A percentile compares a stretch with the other conserved stretches of the same genome.
Evolutionary conservation across 1,140 invertebrate genomes (phyloP).

Genomic region (Cepaea nemoralis): DNA sequence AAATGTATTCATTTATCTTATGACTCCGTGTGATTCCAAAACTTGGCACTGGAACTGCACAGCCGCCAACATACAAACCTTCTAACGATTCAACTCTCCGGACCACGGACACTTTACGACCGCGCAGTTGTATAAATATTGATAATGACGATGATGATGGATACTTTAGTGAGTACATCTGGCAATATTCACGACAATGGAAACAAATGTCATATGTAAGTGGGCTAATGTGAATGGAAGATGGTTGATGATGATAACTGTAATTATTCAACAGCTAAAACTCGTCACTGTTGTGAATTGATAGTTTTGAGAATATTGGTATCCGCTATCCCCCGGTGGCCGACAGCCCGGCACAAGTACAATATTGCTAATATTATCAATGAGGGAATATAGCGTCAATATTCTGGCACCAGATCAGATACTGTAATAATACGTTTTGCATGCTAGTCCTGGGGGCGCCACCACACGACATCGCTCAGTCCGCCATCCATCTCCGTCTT

Average conservation of each 20-base stretch:
- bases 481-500: neutral
- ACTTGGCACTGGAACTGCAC: too few species aligned
- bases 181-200: too few species aligned
- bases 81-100: too few species aligned
- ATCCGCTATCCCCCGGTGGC: neutral
- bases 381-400: neutral
- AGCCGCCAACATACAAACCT: too few species aligned
- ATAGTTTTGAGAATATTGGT: neutral
- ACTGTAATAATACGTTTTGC: slow-evolving; percentile 22
- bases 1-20: too few species aligned
- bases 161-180: too few species aligned
- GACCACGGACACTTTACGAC: too few species aligned
- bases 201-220: too few species aligned
- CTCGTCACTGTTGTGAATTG: neutral
- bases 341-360: neutral
- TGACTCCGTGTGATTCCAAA: too few species aligned
- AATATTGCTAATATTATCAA: neutral
- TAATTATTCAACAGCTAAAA: neutral
- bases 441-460: slow-evolving; percentile 13
- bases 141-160: too few species aligned
- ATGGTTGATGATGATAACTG: neutral
- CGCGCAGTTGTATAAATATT: too few species aligned
- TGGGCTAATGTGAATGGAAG: neutral
- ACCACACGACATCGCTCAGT: neutral
- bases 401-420: slow-evolving; percentile 19